Conservation (phyloP, 2,797 vertebrate species). For the Gymnoscopelus braueri region DNA sequence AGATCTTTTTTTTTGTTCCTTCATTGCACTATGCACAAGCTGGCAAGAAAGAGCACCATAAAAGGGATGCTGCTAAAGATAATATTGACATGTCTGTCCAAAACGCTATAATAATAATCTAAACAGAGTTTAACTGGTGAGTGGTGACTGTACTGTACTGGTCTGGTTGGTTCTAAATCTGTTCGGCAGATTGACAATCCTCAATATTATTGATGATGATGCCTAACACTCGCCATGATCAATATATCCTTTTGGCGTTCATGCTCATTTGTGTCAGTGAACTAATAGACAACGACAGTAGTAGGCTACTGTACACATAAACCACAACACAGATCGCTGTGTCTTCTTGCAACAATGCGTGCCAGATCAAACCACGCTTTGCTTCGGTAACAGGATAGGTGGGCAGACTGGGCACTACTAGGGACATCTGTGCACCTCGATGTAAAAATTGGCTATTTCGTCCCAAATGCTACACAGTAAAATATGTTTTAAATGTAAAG, state of each 20-base stretch:
- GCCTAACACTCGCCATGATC: no score
- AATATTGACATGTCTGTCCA: background rate
- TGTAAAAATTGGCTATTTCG: no score
- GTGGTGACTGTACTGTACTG: background rate
- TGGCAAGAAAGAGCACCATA: background rate
- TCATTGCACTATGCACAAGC: background rate
- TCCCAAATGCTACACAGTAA: no score
- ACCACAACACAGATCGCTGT: no score
- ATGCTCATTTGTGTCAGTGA: slow-evolving; percentile 16
- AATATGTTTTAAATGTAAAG: no score
- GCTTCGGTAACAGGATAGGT: background rate
- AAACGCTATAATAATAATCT: background rate
- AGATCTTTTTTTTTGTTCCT: background rate
- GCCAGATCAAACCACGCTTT: background rate
- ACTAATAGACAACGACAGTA: background rate
- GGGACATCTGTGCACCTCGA: no score
- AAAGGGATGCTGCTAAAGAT: background rate
- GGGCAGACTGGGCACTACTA: no score
- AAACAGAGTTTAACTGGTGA: background rate
- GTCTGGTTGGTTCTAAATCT: background rate
- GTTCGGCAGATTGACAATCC: background rate
- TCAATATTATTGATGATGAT: background rate
- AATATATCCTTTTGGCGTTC: background rate
- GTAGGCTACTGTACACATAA: background rate
- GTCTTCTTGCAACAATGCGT: no score